These are phyloP conservation scores for Argyrosomus japonicus DNA, from an alignment of 2,113 vertebrate genomes.

Conservation along the genomic window DNA sequence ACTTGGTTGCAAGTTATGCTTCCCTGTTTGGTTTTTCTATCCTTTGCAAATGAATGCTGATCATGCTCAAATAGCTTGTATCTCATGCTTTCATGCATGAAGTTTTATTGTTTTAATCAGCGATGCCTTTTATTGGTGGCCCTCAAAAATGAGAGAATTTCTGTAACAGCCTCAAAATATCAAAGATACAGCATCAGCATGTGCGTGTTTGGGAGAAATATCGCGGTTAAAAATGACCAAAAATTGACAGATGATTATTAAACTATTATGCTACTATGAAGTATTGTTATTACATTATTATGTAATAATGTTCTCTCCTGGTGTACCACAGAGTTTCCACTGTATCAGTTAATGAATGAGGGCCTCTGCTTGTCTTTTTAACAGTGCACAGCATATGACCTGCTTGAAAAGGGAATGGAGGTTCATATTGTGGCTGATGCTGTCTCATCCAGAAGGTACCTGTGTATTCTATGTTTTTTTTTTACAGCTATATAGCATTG, in stretches of 20 bases:
- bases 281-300: background rate
- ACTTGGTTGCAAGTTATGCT: background rate
- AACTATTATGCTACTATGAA: background rate
- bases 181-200: too few relatives aligned
- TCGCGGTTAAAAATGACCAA: too few relatives aligned
- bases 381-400: conserved; percentile 89
- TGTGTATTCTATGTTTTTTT: background rate
- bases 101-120: background rate
- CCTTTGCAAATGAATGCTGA: too few relatives aligned
- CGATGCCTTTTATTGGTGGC: background rate
- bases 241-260: background rate
- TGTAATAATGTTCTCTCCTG: background rate
- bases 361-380: conserved; percentile 8
- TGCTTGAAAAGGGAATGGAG: conserved; percentile 88
- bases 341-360: conserved; percentile 1
- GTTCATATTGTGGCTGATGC: conserved; percentile 93
- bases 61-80: too few relatives aligned
- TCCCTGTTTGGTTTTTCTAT: background rate
- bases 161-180: too few relatives aligned
- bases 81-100: background rate
- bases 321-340: background rate
- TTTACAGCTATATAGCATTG: background rate
- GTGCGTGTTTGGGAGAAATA: background rate
- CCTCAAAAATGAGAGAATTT: background rate
- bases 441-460: conserved; percentile 90